phyloP scores from a whole-genome alignment of 2,888 invertebrate species.

The Alviniconcha strummeri region DNA sequence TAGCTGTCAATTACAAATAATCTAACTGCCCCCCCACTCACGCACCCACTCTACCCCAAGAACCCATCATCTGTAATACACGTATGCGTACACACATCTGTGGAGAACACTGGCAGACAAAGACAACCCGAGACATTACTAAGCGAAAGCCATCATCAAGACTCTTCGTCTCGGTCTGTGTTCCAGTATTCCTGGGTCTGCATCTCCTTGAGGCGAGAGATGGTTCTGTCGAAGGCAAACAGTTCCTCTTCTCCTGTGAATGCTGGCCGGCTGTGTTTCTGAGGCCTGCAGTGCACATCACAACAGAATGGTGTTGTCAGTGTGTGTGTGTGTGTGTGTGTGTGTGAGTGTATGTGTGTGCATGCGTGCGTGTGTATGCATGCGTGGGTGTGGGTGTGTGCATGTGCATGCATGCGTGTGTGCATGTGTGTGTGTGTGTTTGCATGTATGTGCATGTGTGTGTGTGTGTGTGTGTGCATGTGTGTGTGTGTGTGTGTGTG shows the following conservation, averaged over 20 bases:
- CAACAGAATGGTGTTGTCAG: background rate
- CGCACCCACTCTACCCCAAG: background rate
- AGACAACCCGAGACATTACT: background rate
- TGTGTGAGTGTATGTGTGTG: too few relatives aligned
- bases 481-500: background rate
- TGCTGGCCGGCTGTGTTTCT: constrained; percentile 76
- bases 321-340: background rate
- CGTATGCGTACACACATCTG: background rate
- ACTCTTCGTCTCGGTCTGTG: constrained; percentile 29
- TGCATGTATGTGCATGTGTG: too few relatives aligned
- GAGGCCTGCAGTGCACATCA: background rate
- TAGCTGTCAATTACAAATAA: too few relatives aligned
- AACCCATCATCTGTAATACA: background rate
- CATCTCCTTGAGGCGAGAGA: constrained; percentile 96
- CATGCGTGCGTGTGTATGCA: too few relatives aligned
- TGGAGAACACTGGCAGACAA: background rate
- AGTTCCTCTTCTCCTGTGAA: constrained; percentile 98
- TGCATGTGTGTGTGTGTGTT: too few relatives aligned
- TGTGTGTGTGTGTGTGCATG: too few relatives aligned
- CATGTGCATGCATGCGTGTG: too few relatives aligned
- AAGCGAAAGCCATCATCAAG: constrained; percentile 28
- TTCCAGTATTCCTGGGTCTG: constrained; percentile 94
- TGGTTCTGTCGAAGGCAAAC: constrained; percentile 95
- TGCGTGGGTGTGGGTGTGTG: too few relatives aligned
- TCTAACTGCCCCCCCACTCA: too few relatives aligned